phyloP scores from a whole-genome alignment of 2,888 invertebrate genomes.

The Drosophila basisetae region DNA sequence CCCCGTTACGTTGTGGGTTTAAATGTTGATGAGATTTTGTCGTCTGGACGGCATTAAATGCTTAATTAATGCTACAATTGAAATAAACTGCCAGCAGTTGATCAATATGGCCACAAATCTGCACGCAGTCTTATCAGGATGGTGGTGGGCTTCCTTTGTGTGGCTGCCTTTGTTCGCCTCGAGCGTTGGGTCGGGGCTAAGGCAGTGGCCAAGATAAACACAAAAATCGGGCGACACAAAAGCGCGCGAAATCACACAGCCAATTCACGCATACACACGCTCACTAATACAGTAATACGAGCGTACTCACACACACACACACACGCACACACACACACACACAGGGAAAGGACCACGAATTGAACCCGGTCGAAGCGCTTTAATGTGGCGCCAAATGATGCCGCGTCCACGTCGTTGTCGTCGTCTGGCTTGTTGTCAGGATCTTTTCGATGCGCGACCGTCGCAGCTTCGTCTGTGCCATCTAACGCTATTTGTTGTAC shows the following conservation, averaged over 20 bases:
- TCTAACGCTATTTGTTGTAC: conserved; percentile 73
- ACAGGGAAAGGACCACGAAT: neutral
- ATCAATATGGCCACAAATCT: conserved; percentile 67
- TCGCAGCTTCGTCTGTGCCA: conserved; percentile 57
- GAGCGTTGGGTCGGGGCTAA: conserved; percentile 31
- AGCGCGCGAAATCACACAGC: conserved; percentile 72
- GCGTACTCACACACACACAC: conserved; percentile 11
- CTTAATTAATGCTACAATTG: conserved; percentile 70
- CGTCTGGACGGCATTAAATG: conserved; percentile 71
- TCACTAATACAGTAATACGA: conserved; percentile 8
- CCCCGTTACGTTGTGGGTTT: conserved; percentile 23
- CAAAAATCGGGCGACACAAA: conserved; percentile 65
- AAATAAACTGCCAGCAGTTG: conserved; percentile 61
- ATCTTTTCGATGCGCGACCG: conserved; percentile 39
- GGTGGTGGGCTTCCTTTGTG: conserved; percentile 31
- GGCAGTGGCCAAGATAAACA: conserved; percentile 58
- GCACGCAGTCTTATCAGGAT: conserved; percentile 29
- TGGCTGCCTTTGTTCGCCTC: conserved; percentile 41
- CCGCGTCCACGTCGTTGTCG: conserved; percentile 43
- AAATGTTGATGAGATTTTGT: conserved; percentile 56
- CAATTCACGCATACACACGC: conserved; percentile 21
- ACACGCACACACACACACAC: conserved; percentile 4
- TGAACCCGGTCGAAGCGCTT: conserved; percentile 59
- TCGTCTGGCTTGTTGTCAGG: conserved; percentile 27
- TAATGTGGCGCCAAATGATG: conserved; percentile 74